phyloP scores from a whole-genome alignment of 2,797 vertebrate genomes.

The Bufotes viridis region DNA sequence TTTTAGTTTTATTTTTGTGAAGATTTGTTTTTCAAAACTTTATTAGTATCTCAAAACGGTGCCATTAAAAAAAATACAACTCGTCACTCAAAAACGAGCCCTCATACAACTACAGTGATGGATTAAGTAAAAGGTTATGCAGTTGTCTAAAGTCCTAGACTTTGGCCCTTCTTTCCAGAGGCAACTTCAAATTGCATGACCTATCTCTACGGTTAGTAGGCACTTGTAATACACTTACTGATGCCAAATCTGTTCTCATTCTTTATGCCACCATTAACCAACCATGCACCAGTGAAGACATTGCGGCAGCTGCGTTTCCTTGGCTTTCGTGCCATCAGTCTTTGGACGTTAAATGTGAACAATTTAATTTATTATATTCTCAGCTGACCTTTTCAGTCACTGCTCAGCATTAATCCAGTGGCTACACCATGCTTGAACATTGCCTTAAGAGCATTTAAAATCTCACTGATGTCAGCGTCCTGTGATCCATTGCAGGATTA shows the following conservation, averaged over 20 bases:
- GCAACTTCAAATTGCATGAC: too few species aligned
- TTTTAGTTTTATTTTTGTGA: too few species aligned
- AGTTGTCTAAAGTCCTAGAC: too few species aligned
- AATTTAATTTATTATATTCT: conserved; percentile 27
- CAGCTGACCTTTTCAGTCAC: conserved; percentile 40
- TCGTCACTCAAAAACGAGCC: too few species aligned
- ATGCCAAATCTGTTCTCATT: background rate
- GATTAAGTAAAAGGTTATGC: too few species aligned
- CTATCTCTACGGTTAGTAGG: too few species aligned
- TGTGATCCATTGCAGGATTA: conserved; percentile 30
- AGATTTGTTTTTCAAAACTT: too few species aligned
- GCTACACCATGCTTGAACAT: background rate
- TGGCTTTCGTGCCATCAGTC: conserved; percentile 18
- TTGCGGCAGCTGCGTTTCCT: background rate
- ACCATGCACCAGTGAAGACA: background rate
- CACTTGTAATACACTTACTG: background rate
- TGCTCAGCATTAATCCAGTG: conserved; percentile 46
- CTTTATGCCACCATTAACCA: background rate
- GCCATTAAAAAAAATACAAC: too few species aligned
- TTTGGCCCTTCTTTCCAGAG: too few species aligned
- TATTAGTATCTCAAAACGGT: too few species aligned
- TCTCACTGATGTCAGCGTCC: conserved; percentile 19
- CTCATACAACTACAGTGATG: too few species aligned
- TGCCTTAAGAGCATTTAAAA: conserved; percentile 20
- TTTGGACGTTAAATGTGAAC: conserved; percentile 29